These are phyloP conservation scores for Pachyrhynchus sulphureomaculatus DNA, from an alignment of 1,140 invertebrate species.

Conservation along the genomic window DNA sequence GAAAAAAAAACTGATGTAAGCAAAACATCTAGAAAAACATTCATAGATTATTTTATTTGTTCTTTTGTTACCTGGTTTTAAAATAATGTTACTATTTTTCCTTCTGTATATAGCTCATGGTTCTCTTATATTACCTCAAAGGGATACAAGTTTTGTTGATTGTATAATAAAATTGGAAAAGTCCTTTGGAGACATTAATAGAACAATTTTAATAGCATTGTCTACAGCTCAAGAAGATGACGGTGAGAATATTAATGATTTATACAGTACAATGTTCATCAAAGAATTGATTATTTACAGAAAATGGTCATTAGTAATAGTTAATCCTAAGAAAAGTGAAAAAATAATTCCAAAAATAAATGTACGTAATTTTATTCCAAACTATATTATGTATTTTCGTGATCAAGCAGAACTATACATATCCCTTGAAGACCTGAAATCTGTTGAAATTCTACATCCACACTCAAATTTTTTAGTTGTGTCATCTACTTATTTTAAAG, in stretches of 20 bases:
- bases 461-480: slow-evolving; percentile 36
- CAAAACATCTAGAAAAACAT: too few relatives aligned
- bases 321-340: neutral
- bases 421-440: slow-evolving; percentile 4
- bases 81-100: too few relatives aligned
- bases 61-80: too few relatives aligned
- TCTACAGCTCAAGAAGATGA: neutral
- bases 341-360: neutral
- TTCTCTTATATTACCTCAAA: too few relatives aligned
- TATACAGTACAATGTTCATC: neutral
- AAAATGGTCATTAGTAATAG: neutral
- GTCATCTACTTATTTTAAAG: slow-evolving; percentile 14
- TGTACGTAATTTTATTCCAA: neutral
- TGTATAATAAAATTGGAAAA: neutral
- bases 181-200: neutral
- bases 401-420: neutral
- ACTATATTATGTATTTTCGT: slow-evolving; percentile 30
- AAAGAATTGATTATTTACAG: neutral
- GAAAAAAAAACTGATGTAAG: too few relatives aligned
- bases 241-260: neutral
- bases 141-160: neutral
- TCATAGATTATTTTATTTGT: too few relatives aligned
- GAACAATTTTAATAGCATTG: neutral
- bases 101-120: too few relatives aligned
- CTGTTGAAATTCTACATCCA: slow-evolving; percentile 24